Base-by-base conservation (phyloP, 1,140 invertebrate species). In the Pseudachorutes palmiensis region DNA sequence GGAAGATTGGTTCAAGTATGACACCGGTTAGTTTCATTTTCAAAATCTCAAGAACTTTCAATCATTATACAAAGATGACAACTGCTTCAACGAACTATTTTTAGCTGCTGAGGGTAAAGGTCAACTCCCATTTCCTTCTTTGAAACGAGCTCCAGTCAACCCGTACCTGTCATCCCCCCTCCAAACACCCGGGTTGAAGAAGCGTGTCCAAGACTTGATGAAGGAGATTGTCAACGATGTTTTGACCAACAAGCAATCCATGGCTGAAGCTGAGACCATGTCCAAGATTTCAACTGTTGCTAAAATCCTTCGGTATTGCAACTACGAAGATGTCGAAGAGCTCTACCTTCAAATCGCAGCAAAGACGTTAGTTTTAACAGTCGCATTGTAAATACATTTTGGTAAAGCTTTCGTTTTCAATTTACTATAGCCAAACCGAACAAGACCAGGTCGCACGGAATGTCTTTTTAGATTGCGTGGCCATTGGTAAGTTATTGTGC, bases 281-380 rank as follows among this genome's bases (percentile, higher is more conserved):
- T 66, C 69, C 33, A 69, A 71, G 3, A 65, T 74, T 32, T 55
- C 67, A n/a, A 66, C 66, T 29, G 48, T 75, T 41, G 64, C 72
- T 41, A 69, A 68, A 49, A 71, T 69, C 41, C 41, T 74, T 45
- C 62, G 70, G 26, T 64, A 36, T 69, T 45, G 75, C 51, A 24
- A 63, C 57, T 62, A 63, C 45, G 49, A 69, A 28, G 64, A 69
- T 22, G 68, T 69, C 19, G 19, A 41, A 14, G 22, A 36, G 26
- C 33, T 63, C 3, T 63, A 63, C 61, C 61, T 61, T 29, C 24
- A 69, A 58, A 1, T 71, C 12, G 60, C 68, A 59, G 14, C 61
- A 2, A 63, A 48, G 41, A 63, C 12, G 51, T 22, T 19, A 55
- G 24, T 22, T 41, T 41, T 41, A 5, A n/a, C n/a, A n/a, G n/a